Evolutionary conservation across 2,888 invertebrate genomes (phyloP).

Genomic region (Psylliodes chrysocephalus): DNA sequence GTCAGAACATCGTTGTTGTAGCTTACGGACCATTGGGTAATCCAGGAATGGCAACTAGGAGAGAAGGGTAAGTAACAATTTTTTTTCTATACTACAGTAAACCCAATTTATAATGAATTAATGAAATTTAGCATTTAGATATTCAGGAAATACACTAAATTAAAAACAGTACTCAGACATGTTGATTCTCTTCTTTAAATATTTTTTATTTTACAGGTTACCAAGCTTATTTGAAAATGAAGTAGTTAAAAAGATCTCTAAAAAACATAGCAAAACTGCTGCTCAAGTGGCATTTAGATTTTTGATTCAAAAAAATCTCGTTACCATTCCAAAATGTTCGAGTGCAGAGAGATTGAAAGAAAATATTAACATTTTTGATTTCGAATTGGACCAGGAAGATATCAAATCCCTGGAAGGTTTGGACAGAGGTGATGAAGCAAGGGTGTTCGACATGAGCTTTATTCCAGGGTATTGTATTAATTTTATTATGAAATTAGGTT

Average conservation of each 20-base stretch:
- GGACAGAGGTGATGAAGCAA: not conserved
- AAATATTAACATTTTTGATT: slow-evolving; percentile 80
- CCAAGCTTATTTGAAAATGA: slow-evolving; percentile 73
- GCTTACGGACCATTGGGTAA: slow-evolving; percentile 66
- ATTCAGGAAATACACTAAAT: too few relatives aligned
- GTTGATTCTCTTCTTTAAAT: too few relatives aligned
- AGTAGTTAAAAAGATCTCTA: slow-evolving; percentile 67
- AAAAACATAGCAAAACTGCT: slow-evolving; percentile 71
- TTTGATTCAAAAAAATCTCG: slow-evolving; percentile 75
- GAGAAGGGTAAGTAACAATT: slow-evolving; percentile 24
- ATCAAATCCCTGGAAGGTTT: slow-evolving; percentile 59
- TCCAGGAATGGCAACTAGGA: slow-evolving; percentile 58
- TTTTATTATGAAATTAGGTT: too few relatives aligned
- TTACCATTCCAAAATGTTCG: slow-evolving; percentile 84
- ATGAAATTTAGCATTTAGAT: too few relatives aligned
- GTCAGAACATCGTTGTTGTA: slow-evolving; percentile 63
- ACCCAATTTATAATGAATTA: too few relatives aligned
- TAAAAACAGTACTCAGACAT: too few relatives aligned
- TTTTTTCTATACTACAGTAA: not conserved
- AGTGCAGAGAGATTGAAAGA: slow-evolving; percentile 75
- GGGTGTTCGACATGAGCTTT: not conserved
- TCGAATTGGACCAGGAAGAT: slow-evolving; percentile 71
- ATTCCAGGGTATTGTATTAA: not conserved
- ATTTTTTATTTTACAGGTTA: slow-evolving; percentile 60
- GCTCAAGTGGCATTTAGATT: slow-evolving; percentile 79